Conservation (phyloP, 2,888 invertebrate genomes). For the Ennomos erosarius region DNA sequence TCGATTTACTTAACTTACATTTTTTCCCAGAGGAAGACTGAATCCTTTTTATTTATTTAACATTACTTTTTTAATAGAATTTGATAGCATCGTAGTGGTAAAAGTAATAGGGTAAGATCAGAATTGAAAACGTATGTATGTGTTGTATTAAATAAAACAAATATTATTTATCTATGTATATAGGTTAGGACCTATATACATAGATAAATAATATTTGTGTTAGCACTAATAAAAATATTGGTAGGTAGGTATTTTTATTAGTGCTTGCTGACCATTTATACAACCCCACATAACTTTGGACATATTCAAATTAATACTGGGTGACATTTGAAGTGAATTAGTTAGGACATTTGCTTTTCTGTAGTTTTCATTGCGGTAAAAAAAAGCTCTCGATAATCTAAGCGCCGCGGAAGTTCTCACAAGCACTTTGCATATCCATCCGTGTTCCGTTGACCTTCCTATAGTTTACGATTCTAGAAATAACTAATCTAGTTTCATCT, state of each 20-base stretch:
- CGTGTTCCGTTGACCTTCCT: conserved; percentile 41
- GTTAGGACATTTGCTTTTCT: no score
- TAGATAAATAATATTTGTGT: no score
- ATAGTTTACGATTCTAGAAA: conserved; percentile 42
- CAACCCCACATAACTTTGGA: no score
- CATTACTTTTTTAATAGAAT: conserved; percentile 56
- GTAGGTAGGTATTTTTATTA: no score
- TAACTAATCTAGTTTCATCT: conserved; percentile 26
- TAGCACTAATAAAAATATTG: no score
- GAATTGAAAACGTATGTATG: no score
- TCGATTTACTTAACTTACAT: conserved; percentile 72
- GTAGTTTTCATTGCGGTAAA: no score
- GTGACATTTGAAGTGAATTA: no score
- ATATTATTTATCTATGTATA: conserved; percentile 12
- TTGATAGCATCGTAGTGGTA: conserved; percentile 59
- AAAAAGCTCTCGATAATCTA: conserved; percentile 1
- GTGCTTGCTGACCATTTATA: conserved; percentile 4
- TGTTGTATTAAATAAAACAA: conserved; percentile 4
- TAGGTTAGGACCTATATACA: no score
- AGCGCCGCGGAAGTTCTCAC: conserved; percentile 44
- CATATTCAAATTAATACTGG: no score
- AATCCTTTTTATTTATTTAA: conserved; percentile 74
- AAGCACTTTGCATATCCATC: conserved; percentile 47
- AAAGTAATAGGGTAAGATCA: conserved; percentile 44
- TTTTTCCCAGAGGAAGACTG: conserved; percentile 68